phyloP scores from a whole-genome alignment of 2,797 vertebrate species.

The Bovichtus variegatus region DNA sequence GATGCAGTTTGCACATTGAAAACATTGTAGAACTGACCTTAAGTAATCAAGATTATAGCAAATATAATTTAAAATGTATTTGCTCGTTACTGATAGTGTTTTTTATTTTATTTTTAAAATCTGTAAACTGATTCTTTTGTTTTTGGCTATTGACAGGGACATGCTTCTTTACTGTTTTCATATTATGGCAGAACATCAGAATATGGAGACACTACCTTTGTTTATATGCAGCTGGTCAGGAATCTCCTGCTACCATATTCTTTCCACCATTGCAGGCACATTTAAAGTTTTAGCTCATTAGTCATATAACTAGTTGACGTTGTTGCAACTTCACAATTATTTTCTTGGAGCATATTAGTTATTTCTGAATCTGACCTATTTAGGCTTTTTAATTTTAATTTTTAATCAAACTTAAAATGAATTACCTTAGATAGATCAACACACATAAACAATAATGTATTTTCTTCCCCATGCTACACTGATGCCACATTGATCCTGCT shows the following conservation, averaged over 20 bases:
- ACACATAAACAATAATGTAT: not conserved
- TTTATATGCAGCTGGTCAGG: not conserved
- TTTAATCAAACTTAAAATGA: not conserved
- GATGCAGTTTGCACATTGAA: not conserved
- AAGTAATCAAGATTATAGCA: not conserved
- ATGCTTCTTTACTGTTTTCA: not conserved
- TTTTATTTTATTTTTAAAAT: no score
- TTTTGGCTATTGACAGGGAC: not conserved
- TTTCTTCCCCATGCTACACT: not conserved
- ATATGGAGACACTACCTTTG: not conserved
- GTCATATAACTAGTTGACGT: not conserved
- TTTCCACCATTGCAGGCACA: not conserved
- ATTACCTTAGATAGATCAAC: not conserved
- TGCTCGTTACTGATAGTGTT: no score
- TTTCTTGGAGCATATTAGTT: not conserved
- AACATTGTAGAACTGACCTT: not conserved
- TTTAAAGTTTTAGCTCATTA: not conserved
- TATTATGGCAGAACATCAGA: not conserved
- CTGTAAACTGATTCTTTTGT: no score
- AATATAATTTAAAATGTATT: no score
- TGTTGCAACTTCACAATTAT: not conserved
- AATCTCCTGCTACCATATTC: not conserved
- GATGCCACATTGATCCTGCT: not conserved
- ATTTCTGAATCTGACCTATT: not conserved
- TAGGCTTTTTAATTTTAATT: not conserved